A percentile compares a stretch with the other conserved stretches of the same genome.
Evolutionary conservation across 1,140 invertebrate species (phyloP).

Genomic region (Pachypeltis micranthus): DNA sequence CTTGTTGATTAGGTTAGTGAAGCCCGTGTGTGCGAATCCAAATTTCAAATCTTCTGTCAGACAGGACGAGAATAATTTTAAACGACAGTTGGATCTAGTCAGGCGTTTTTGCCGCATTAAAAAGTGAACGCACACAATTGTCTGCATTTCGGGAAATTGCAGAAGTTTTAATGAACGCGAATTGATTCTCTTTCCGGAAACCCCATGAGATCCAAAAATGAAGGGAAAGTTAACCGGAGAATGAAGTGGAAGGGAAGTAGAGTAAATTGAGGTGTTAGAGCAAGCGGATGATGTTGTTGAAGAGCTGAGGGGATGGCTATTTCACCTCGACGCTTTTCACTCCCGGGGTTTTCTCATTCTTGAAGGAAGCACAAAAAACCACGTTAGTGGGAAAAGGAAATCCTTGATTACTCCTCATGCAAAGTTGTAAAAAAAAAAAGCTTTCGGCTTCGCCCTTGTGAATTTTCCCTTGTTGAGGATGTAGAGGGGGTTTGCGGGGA

Average conservation of each 20-base stretch:
- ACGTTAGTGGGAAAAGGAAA: slow-evolving; percentile 6
- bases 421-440: background rate
- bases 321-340: slow-evolving; percentile 1
- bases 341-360: background rate
- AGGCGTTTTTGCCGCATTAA: no score
- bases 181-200: no score
- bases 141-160: no score
- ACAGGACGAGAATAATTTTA: no score
- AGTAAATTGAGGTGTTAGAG: slow-evolving; percentile 6
- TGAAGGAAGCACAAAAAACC: background rate
- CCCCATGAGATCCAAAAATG: no score
- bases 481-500: background rate
- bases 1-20: no score
- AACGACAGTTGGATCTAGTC: no score
- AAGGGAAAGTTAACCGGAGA: no score
- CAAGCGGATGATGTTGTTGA: background rate
- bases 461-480: background rate
- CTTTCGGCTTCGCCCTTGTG: background rate
- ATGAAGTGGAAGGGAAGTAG: background rate
- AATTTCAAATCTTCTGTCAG: no score
- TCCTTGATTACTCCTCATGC: slow-evolving; percentile 5
- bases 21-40: no score
- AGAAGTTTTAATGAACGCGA: no score
- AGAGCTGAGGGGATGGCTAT: background rate
- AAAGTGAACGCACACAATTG: no score